A percentile compares a stretch with the other conserved stretches of the same genome.
Evolutionary conservation across 2,797 vertebrate genomes (phyloP).

Genomic region (Choloepus didactylus): DNA sequence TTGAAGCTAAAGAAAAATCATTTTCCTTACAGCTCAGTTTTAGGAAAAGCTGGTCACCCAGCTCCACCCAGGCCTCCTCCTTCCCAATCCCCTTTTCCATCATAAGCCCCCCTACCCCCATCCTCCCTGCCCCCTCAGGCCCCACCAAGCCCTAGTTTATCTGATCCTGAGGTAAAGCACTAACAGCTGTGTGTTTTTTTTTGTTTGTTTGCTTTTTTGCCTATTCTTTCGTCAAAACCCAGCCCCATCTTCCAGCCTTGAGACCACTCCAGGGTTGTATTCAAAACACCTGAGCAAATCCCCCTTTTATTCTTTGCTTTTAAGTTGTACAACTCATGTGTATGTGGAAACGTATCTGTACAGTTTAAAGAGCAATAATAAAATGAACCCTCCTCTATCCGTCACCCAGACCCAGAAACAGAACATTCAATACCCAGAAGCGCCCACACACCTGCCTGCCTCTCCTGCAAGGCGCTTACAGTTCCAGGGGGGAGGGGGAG

Average conservation of each 20-base stretch:
- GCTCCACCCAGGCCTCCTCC: not conserved
- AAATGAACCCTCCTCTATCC: not conserved
- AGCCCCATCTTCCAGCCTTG: not conserved
- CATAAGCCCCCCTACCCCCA: no score
- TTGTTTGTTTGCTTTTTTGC: not conserved
- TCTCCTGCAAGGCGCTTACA: not conserved
- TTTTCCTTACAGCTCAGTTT: not conserved
- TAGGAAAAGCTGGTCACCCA: not conserved
- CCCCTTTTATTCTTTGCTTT: not conserved
- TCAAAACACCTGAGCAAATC: not conserved
- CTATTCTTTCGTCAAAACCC: not conserved
- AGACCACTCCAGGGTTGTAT: not conserved
- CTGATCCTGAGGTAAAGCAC: not conserved
- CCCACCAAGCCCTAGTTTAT: not conserved
- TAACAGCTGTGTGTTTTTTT: not conserved
- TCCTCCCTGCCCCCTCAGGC: not conserved
- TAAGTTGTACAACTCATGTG: not conserved
- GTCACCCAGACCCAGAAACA: not conserved
- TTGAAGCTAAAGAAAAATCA: not conserved
- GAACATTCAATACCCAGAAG: not conserved
- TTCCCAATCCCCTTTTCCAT: not conserved
- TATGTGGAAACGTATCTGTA: not conserved
- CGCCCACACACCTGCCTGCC: rapidly evolving
- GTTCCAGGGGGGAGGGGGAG: no score
- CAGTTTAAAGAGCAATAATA: not conserved